Evolutionary conservation across 64 coral and sea anemone genomes (phyloP), one percentile per base, ranked within the genome.

Genomic region (Astreopora myriophthalma): DNA sequence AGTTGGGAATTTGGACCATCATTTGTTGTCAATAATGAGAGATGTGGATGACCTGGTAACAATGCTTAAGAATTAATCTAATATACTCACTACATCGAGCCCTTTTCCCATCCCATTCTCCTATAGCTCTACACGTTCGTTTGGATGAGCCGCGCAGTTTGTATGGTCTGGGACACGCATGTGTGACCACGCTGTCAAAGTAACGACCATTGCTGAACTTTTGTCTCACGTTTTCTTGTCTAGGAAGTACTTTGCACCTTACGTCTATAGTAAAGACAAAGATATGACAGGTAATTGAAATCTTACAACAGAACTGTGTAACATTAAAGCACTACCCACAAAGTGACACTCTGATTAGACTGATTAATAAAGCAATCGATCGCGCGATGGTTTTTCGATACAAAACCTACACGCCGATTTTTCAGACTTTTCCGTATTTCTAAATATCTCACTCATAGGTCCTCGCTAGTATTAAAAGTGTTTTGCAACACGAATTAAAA

Each of bases 41-140:
- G n/a, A n/a, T n/a, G n/a, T n/a, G n/a, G n/a, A n/a, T n/a, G n/a
- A n/a, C n/a, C n/a, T n/a, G n/a, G n/a, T n/a, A n/a, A n/a, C n/a
- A n/a, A n/a, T 44, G 11, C 40, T 44, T 11, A 0, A 44, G 0
- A 0, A 64, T n/a, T 2, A 26, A 7, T 24, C 23, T 61, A 3
- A 36, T 74, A 79, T 42, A 96, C 95, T 89, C 66, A 96, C 95
- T 93, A 35, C 95, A 96, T 93, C 48, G 84, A 58, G 95, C 65
- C 34, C 30, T 67, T 40, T 57, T 89, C 24, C 95, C 95, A 38
- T 96, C 91, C 95, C 95, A 96, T 66, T 79, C 84, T 30, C 95
- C 90, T 52, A 74, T 93, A 8, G 90, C 90, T 79, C 95, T 76
- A 27, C 95, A 96, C 0, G 71, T 93, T 62, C 95, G 42, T 64